Evolutionary conservation across 2,113 vertebrate genomes (phyloP).

Genomic region (Pampusana beccarii): DNA sequence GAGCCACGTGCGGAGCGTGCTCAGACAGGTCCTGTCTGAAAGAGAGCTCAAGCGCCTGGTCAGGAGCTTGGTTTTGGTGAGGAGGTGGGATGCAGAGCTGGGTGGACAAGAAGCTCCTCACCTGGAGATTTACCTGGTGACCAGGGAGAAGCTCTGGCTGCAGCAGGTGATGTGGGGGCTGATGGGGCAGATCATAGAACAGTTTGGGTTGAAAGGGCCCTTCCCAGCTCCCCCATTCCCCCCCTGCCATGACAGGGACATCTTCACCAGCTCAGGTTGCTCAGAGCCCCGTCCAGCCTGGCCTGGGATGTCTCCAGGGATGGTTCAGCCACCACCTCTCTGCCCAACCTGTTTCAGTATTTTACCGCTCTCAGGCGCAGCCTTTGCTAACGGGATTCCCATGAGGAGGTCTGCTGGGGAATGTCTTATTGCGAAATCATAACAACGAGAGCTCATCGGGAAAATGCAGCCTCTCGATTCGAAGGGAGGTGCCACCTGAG

Average conservation of each 20-base stretch:
- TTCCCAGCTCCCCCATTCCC: too few species aligned
- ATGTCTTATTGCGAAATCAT: not conserved
- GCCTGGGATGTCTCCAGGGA: too few species aligned
- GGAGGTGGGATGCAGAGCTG: not conserved
- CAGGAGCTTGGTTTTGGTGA: not conserved
- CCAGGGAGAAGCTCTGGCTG: not conserved
- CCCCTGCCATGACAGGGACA: too few species aligned
- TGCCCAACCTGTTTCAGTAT: too few species aligned
- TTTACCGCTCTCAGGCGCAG: not conserved
- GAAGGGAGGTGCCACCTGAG: not conserved
- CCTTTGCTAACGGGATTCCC: rapidly evolving
- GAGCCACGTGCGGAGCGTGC: not conserved
- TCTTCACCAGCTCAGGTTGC: too few species aligned
- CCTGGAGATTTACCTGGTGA: not conserved
- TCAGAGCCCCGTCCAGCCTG: too few species aligned
- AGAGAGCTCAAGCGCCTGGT: rapidly evolving
- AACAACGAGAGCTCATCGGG: not conserved
- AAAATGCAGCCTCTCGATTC: rapidly evolving
- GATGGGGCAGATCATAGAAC: not conserved
- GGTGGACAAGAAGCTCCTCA: not conserved
- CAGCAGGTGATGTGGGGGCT: rapidly evolving
- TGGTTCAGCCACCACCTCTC: too few species aligned
- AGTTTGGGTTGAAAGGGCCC: too few species aligned
- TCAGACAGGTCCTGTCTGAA: not conserved
- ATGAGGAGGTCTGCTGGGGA: not conserved